Base-by-base conservation (phyloP, 2,888 invertebrate species). In the Myathropa florea region DNA sequence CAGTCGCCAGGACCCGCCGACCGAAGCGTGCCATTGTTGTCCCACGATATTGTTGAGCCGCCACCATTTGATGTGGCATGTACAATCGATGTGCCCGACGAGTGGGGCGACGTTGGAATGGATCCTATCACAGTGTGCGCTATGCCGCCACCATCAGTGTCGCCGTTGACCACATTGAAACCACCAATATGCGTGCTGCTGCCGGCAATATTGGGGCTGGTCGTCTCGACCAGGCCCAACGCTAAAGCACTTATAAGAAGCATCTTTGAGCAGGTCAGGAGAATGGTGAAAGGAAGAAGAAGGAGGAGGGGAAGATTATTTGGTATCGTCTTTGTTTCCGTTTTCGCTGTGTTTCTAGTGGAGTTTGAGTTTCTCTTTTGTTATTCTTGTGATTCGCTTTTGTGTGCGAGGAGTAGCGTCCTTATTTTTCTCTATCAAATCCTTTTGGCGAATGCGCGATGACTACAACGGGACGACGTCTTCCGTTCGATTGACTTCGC, bases 11-110 rank as follows among this genome's bases (percentile, higher is more conserved):
- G 91, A 88, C 91, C 91, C 36, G 91, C 90, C 60, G 92, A 92
- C 65, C 92, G 91, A 83, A 92, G 89, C 63, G 92, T 93, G 85
- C 91, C 92, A 88, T 93, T 93, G 88, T 92, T 92, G 86, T 92
- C 92, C 92, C 91, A 92, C 14, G 91, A 88, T 36, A 92, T 91
- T 39, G 92, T 91, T 57, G 87, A 83, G 39, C 81, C 84, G 73
- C 92, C 91, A 61, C 91, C 91, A 65, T 90, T 89, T 64, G 80
- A 57, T 33, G 91, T 90, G 36, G 91, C 91, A 78, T 91, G 91
- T 1, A 90, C 90, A 67, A 91, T 90, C 4, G 90, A 75, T 14
- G 91, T 91, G 55, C 89, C 87, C 71, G 86, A 86, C 61, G 86
- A 83, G 24, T 86, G 86, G 21, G 78, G 73, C 36, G 86, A 86